Percentiles rank a stretch among this genome's conserved stretches.
Evolutionary conservation across 2,797 vertebrate genomes (phyloP).

Genomic region (Esox lucius): DNA sequence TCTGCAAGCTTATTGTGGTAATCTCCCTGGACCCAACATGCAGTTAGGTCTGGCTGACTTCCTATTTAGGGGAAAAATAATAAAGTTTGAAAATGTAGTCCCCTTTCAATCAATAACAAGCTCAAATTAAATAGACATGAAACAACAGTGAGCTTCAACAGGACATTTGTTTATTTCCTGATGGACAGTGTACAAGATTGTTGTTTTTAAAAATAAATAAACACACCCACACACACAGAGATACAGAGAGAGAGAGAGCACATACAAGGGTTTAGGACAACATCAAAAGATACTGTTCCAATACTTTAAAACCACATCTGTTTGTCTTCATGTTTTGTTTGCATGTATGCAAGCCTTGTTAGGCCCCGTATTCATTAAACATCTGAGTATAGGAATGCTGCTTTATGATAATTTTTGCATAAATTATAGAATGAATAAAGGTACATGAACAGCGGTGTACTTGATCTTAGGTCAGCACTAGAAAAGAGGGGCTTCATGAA

Average conservation of each 20-base stretch:
- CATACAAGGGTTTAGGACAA: conserved; percentile 6
- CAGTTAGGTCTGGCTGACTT: too few relatives aligned
- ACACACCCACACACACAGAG: conserved; percentile 47
- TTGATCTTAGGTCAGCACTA: too few relatives aligned
- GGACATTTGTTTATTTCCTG: conserved; percentile 59
- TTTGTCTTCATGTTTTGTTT: neutral
- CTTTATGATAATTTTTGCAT: too few relatives aligned
- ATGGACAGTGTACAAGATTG: conserved; percentile 63
- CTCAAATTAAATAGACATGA: conserved; percentile 20
- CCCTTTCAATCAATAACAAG: neutral
- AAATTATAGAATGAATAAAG: too few relatives aligned
- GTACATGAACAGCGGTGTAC: too few relatives aligned
- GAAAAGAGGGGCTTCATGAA: too few relatives aligned
- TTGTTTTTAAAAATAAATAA: conserved; percentile 70
- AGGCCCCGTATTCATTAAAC: too few relatives aligned
- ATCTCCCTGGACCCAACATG: too few relatives aligned
- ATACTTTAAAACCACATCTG: neutral
- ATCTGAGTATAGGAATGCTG: too few relatives aligned
- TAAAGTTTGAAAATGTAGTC: too few relatives aligned
- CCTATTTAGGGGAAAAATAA: too few relatives aligned
- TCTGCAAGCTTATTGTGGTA: too few relatives aligned
- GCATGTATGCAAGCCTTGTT: neutral
- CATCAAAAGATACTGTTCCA: conserved; percentile 20
- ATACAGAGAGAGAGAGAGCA: conserved; percentile 11
- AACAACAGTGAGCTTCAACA: conserved; percentile 21